Conservation (phyloP, 2,797 vertebrate species). For the Urosaurus nigricauda region DNA sequence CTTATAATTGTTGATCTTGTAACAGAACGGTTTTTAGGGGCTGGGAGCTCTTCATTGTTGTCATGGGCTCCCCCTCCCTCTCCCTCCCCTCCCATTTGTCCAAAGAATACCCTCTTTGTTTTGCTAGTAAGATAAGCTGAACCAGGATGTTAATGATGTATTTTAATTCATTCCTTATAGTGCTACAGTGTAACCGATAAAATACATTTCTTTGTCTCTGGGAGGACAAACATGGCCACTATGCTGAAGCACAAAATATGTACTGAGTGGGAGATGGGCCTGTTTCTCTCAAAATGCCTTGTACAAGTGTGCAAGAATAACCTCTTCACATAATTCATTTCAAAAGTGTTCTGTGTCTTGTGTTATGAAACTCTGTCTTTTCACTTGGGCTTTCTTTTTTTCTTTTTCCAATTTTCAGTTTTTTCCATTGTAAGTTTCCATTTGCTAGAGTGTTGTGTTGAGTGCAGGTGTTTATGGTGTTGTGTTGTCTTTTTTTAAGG, state of each 20-base stretch:
- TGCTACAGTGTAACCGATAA: slow-evolving; percentile 74
- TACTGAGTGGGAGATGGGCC: slow-evolving; percentile 70
- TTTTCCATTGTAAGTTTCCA: not conserved
- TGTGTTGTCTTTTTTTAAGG: slow-evolving; percentile 28
- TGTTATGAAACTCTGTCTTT: not conserved
- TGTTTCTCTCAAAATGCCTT: slow-evolving; percentile 54
- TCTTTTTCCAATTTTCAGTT: slow-evolving; percentile 1
- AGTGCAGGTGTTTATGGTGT: slow-evolving; percentile 15
- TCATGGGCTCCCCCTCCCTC: slow-evolving; percentile 66
- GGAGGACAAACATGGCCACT: slow-evolving; percentile 72
- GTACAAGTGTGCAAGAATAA: slow-evolving; percentile 17
- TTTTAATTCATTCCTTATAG: slow-evolving; percentile 77
- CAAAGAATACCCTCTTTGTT: slow-evolving; percentile 80
- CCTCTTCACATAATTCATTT: slow-evolving; percentile 13
- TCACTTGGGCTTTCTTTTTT: not conserved
- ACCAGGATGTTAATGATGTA: slow-evolving; percentile 80
- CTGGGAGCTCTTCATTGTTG: slow-evolving; percentile 79
- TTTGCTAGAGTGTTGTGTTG: not conserved
- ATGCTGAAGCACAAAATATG: slow-evolving; percentile 60
- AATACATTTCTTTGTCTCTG: slow-evolving; percentile 72
- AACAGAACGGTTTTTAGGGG: slow-evolving; percentile 70
- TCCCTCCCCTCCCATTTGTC: slow-evolving; percentile 67
- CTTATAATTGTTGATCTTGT: slow-evolving; percentile 76
- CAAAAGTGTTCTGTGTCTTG: slow-evolving; percentile 11
- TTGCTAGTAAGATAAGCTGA: slow-evolving; percentile 75